These are phyloP conservation scores for Xylota sylvarum DNA, from an alignment of 2,888 invertebrate genomes.

Conservation along the genomic window DNA sequence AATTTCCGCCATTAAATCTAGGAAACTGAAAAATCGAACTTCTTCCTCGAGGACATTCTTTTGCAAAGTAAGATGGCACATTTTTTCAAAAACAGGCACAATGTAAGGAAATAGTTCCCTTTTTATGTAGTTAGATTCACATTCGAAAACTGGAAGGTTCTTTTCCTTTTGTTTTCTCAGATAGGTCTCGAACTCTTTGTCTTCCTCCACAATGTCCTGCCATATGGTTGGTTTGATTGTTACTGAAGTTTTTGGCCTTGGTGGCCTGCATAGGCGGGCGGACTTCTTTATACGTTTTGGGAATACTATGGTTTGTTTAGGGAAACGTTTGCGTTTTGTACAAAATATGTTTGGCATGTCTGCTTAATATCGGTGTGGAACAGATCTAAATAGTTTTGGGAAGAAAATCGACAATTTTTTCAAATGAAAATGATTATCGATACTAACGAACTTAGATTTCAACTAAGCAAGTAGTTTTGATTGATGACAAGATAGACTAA, in stretches of 20 bases:
- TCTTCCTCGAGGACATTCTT: not conserved
- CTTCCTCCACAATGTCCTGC: constrained; percentile 45
- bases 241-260: not conserved
- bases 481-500: too few species aligned
- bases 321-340: constrained; percentile 3
- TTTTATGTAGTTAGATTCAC: constrained; percentile 18
- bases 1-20: constrained; percentile 36
- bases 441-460: not conserved
- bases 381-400: not conserved
- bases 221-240: constrained; percentile 35
- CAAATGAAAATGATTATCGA: constrained; percentile 8
- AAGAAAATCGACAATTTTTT: constrained; percentile 1
- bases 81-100: constrained; percentile 46
- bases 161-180: not conserved
- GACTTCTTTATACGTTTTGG: not conserved
- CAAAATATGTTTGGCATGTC: not conserved
- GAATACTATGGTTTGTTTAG: not conserved
- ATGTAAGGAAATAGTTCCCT: constrained; percentile 16
- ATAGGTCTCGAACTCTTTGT: constrained; percentile 30
- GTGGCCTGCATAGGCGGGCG: not conserved
- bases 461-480: not conserved
- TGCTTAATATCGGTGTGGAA: not conserved
- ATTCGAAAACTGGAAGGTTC: constrained; percentile 30
- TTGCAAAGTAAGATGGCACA: constrained; percentile 33
- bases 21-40: constrained; percentile 41